Conservation (phyloP, 2,797 vertebrate species). For the Acipenser transmontanus region DNA sequence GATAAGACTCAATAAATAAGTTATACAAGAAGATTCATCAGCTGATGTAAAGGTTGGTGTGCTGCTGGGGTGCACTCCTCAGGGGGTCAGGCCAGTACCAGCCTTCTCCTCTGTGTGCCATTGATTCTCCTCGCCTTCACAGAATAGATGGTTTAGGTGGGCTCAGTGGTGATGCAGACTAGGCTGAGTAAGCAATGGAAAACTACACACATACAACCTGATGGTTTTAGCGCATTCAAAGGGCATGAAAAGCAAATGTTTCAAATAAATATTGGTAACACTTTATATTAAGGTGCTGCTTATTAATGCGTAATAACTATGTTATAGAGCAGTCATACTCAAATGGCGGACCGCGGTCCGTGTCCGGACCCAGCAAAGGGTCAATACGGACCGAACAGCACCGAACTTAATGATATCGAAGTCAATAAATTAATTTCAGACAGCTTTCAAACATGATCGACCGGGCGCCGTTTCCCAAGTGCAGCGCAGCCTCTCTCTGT, state of each 20-base stretch:
- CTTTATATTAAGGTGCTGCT: too few species aligned
- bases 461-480: too few species aligned
- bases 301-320: too few species aligned
- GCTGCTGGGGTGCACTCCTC: constrained; percentile 3
- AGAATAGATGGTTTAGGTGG: background rate
- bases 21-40: background rate
- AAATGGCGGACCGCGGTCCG: too few species aligned
- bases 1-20: background rate
- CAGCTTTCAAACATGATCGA: too few species aligned
- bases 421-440: too few species aligned
- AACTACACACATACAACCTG: background rate
- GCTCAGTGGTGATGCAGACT: background rate
- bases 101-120: background rate
- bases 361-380: too few species aligned
- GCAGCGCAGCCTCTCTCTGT: too few species aligned
- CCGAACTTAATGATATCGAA: too few species aligned
- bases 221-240: background rate
- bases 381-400: too few species aligned
- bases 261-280: background rate
- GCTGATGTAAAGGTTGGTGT: constrained; percentile 9
- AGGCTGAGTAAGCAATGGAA: background rate
- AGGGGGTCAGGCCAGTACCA: background rate
- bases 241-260: constrained; percentile 1
- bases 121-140: constrained; percentile 5
- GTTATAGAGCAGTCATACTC: too few species aligned